These are phyloP conservation scores for Megastigmus dorsalis DNA, from an alignment of 2,888 invertebrate genomes.

Conservation along the genomic window DNA sequence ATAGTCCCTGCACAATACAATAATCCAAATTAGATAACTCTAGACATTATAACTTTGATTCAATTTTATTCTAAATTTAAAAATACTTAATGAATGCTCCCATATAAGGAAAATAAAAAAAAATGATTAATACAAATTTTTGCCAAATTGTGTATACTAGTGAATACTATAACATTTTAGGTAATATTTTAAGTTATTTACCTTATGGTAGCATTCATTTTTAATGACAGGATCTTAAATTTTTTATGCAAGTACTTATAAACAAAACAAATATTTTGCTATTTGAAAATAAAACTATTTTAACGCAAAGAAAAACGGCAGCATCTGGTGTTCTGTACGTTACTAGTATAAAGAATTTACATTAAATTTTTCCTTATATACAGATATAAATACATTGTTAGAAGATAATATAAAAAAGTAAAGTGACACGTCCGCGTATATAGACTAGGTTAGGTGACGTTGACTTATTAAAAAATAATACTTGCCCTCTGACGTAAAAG, in stretches of 20 bases:
- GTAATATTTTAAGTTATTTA: background rate
- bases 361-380: slow-evolving; percentile 3
- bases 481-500: background rate
- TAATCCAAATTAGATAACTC: background rate
- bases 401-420: slow-evolving; percentile 14
- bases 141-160: no score
- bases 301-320: background rate
- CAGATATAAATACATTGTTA: slow-evolving; percentile 1
- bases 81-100: background rate
- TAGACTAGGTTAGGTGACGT: slow-evolving; percentile 50
- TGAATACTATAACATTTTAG: no score
- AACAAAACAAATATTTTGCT: background rate
- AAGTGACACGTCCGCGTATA: slow-evolving; percentile 64
- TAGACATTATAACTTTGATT: no score
- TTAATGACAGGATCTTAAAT: background rate
- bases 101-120: background rate
- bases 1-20: slow-evolving; percentile 38
- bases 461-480: background rate
- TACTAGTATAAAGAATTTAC: no score
- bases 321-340: background rate
- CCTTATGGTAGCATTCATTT: slow-evolving; percentile 17
- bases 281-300: no score
- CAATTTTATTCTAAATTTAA: slow-evolving; percentile 9
- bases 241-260: no score
- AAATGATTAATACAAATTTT: background rate